Evolutionary conservation across 2,888 invertebrate genomes (phyloP).

Genomic region (Euplexia lucipara): DNA sequence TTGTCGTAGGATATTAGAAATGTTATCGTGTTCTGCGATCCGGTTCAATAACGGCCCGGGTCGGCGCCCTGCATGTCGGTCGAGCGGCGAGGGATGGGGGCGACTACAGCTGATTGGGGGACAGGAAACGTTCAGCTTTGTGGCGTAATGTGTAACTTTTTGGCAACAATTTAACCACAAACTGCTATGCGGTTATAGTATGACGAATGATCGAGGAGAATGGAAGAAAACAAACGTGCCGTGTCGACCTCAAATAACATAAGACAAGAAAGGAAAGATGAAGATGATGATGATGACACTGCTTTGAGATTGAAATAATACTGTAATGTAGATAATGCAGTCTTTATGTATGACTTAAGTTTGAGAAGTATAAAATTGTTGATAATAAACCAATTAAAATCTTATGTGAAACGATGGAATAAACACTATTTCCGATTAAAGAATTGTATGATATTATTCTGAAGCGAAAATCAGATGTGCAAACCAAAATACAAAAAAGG

Average conservation of each 20-base stretch:
- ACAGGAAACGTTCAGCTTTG: conserved; percentile 31
- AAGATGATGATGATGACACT: no score
- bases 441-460: neutral
- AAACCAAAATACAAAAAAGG: neutral
- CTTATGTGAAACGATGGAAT: no score
- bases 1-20: conserved; percentile 54
- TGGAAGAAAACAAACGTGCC: no score
- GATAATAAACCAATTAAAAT: no score
- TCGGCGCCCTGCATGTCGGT: conserved; percentile 80
- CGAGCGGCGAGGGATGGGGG: conserved; percentile 64
- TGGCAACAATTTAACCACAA: conserved; percentile 1
- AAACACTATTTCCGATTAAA: neutral
- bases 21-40: conserved; percentile 70
- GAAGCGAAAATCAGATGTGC: neutral
- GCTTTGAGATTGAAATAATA: no score
- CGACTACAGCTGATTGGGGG: conserved; percentile 57
- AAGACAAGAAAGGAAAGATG: no score
- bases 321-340: neutral
- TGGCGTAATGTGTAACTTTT: conserved; percentile 37
- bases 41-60: conserved; percentile 74
- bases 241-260: no score
- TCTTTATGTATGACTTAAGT: no score
- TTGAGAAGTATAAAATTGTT: no score
- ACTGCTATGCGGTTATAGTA: neutral
- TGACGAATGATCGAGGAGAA: no score